Evolutionary conservation across 2,113 vertebrate species (phyloP), one percentile per base, ranked within the genome.

Genomic region (Anser cygnoides): DNA sequence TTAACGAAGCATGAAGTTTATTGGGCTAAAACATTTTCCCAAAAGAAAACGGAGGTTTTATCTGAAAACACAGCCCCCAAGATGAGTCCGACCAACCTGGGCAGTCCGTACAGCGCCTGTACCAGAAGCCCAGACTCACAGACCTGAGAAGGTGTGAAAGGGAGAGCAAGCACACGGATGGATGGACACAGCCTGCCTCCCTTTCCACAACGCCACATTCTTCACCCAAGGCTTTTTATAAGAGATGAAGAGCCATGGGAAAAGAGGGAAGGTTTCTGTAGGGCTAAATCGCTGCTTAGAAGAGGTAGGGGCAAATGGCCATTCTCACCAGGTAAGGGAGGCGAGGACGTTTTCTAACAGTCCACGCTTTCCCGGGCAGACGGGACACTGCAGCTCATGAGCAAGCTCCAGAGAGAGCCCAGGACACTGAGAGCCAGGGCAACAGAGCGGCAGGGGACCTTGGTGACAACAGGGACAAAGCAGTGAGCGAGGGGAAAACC

Each of bases 131-230:
- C 1, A 1, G 58, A 44, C 58, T 12, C 13, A 13, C 0, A 3
- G 65, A 29, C 20, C 41, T 22, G 10, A 11, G 59, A 13, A 25
- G n/a, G 41, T 31, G 28, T 67, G 52, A 33, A 46, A 20, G 10
- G 61, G 43, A 25, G 54, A 68, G 7, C 1, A 9, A 29, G 13
- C 28, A 29, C 0, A 0, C 4, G 43, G 37, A 55, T 0, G 2
- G 55, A 55, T 13, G 29, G 83, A 31, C 78, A 65, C 50, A 90
- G 52, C 58, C 43, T 9, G 22, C 11, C 23, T 37, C 58, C n/a
- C 52, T 39, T 63, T 31, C 73, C 87, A n/a, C 14, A 57, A 57
- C 43, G 46, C 6, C 44, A 52, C 50, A 35, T 57, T 37, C 71
- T 50, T 82, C 71, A 61, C 28, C 33, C 41, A 70, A 65, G 50